Evolutionary conservation across 2,797 vertebrate species (phyloP).

Genomic region (Anguilla megastoma): DNA sequence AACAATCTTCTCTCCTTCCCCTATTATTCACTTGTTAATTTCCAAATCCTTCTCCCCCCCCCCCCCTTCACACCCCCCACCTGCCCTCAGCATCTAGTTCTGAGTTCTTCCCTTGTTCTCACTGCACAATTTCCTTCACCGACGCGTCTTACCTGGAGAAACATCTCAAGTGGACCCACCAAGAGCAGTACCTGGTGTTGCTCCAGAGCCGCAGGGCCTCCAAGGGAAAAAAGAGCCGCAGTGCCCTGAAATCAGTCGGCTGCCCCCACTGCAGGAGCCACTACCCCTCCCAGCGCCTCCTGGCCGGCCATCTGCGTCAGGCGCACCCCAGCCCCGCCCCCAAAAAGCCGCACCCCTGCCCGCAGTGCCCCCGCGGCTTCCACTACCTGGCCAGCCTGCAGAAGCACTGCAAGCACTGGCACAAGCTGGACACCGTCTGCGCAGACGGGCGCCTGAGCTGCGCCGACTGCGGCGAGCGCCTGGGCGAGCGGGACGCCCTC

Average conservation of each 20-base stretch:
- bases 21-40: background rate
- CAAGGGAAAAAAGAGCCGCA: conserved; percentile 40
- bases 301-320: conserved; percentile 62
- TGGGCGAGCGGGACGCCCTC: conserved; percentile 71
- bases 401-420: conserved; percentile 75
- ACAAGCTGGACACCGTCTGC: conserved; percentile 66
- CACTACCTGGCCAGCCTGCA: conserved; percentile 75
- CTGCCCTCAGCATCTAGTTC: background rate
- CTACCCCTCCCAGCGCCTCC: conserved; percentile 66
- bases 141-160: conserved; percentile 13
- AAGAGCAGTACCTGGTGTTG: background rate
- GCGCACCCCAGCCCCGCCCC: conserved; percentile 65
- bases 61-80: too few relatives aligned
- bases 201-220: background rate
- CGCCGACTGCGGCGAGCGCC: conserved; percentile 68
- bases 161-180: conserved; percentile 16
- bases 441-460: conserved; percentile 70
- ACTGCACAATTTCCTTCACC: conserved; percentile 6
- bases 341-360: conserved; percentile 71
- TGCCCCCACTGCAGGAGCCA: conserved; percentile 63
- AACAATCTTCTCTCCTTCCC: background rate
- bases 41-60: background rate
- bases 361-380: conserved; percentile 74
- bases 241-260: conserved; percentile 57
- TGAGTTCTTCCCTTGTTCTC: conserved; percentile 12